phyloP scores from a whole-genome alignment of 2,113 vertebrate genomes.

The Motacilla alba region DNA sequence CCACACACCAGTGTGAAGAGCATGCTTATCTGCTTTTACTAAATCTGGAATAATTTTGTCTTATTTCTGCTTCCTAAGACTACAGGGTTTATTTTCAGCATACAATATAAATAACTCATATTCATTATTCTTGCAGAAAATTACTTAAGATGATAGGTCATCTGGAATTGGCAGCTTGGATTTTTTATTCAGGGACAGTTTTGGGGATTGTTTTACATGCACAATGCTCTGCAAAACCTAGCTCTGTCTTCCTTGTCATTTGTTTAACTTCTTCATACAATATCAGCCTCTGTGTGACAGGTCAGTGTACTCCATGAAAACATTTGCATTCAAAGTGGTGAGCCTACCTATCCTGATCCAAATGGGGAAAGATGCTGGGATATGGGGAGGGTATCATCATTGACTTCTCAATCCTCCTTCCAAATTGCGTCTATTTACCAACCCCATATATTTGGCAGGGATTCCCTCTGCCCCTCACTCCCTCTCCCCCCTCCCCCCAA shows the following conservation, averaged over 20 bases:
- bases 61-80: background rate
- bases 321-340: background rate
- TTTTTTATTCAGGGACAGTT: background rate
- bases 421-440: background rate
- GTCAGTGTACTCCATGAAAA: background rate
- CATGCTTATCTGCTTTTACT: background rate
- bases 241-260: background rate
- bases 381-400: background rate
- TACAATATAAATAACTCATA: background rate
- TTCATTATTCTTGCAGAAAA: background rate
- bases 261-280: background rate
- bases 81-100: background rate
- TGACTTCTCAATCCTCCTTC: background rate
- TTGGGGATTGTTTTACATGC: background rate
- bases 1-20: background rate
- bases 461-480: background rate
- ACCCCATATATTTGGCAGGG: background rate
- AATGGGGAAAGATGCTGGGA: background rate
- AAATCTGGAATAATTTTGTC: background rate
- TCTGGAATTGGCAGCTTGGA: background rate
- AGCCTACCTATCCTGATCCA: background rate
- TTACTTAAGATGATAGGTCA: background rate
- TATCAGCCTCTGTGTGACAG: background rate
- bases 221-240: background rate
- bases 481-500: too few relatives aligned